Conservation (phyloP, 2,888 invertebrate species). For the Dasysyrphus albostriatus region DNA sequence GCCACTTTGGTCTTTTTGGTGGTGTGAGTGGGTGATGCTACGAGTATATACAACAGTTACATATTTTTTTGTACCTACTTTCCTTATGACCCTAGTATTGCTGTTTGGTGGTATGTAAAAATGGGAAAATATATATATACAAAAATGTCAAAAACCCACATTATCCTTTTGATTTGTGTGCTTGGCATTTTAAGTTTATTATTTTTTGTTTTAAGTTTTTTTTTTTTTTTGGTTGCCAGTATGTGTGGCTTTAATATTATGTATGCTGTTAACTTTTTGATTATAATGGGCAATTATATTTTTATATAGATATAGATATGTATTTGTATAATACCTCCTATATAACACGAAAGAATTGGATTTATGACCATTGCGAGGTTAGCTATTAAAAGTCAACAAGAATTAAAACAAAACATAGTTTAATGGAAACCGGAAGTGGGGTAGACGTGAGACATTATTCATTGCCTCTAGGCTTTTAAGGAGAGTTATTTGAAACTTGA, state of each 20-base stretch:
- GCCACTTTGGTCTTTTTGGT: background rate
- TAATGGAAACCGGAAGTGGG: background rate
- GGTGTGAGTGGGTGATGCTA: background rate
- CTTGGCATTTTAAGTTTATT: constrained; percentile 51
- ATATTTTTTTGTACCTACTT: background rate
- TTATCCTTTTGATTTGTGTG: constrained; percentile 62
- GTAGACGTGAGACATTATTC: constrained; percentile 5
- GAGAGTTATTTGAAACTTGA: background rate
- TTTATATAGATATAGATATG: too few relatives aligned
- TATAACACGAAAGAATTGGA: background rate
- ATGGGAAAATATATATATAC: background rate
- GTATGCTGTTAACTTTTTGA: background rate
- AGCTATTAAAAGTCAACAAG: constrained; percentile 2
- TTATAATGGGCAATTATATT: constrained; percentile 6
- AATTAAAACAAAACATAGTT: background rate
- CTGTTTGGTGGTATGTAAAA: background rate
- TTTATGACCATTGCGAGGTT: background rate
- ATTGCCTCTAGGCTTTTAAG: background rate
- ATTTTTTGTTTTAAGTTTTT: background rate
- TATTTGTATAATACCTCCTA: too few relatives aligned
- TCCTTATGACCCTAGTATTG: background rate
- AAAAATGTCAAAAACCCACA: constrained; percentile 65
- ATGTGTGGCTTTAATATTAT: background rate
- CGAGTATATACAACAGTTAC: background rate
- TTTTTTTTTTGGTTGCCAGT: background rate